Evolutionary conservation across 2,113 vertebrate genomes (phyloP).

Genomic region (Gorsachius goisagi): DNA sequence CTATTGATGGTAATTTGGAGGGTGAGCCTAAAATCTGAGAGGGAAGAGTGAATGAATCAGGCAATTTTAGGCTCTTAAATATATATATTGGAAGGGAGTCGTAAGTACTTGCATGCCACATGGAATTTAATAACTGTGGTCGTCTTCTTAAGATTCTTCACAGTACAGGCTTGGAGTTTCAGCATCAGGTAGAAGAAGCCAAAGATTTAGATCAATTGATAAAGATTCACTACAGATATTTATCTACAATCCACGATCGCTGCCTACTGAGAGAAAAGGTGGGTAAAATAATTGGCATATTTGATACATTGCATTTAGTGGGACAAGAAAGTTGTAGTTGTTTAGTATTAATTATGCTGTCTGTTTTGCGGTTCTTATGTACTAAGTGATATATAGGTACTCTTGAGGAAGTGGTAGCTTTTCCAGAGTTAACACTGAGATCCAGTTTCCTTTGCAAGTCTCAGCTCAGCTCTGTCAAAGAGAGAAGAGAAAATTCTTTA

Average conservation of each 20-base stretch:
- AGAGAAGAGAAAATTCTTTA: background rate
- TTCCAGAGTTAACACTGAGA: background rate
- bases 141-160: slow-evolving; percentile 87
- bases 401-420: background rate
- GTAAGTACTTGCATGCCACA: background rate
- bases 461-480: background rate
- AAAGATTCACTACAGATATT: slow-evolving; percentile 96
- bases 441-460: background rate
- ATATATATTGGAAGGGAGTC: background rate
- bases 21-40: background rate
- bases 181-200: slow-evolving; percentile 96
- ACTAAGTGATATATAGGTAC: background rate
- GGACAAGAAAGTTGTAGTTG: background rate
- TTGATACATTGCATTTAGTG: background rate
- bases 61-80: background rate
- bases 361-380: background rate
- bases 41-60: background rate
- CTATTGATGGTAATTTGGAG: background rate
- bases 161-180: slow-evolving; percentile 96
- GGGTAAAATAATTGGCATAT: background rate
- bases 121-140: background rate
- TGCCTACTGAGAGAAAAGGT: slow-evolving; percentile 97
- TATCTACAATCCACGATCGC: slow-evolving; percentile 96
- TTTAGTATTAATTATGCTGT: background rate
- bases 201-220: slow-evolving; percentile 98